Percentiles rank a stretch among this genome's conserved stretches.
These are phyloP conservation scores for Ailurus styani DNA, from an alignment of 2,113 vertebrate species.

Conservation along the genomic window DNA sequence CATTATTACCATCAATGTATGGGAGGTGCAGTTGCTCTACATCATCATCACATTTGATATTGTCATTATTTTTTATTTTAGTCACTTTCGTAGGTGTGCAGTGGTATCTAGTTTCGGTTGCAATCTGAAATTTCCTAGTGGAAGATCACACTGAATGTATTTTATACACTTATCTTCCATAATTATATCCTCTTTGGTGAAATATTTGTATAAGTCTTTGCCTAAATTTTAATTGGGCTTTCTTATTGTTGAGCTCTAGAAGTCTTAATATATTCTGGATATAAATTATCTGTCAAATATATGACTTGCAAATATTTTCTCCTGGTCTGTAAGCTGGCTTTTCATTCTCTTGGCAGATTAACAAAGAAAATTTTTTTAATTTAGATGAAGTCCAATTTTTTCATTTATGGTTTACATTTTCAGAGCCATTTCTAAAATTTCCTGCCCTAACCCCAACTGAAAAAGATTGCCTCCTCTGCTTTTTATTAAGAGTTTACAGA, in stretches of 20 bases:
- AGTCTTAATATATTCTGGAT: background rate
- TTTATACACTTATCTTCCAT: background rate
- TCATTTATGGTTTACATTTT: background rate
- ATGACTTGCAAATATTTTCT: background rate
- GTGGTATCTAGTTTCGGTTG: background rate
- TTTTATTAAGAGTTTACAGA: background rate
- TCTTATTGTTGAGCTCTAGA: background rate
- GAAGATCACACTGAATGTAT: background rate
- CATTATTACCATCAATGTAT: background rate
- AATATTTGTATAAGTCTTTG: background rate
- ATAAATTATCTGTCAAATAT: background rate
- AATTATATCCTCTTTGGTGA: background rate
- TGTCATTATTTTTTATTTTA: background rate
- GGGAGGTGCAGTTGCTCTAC: background rate
- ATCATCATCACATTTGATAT: background rate
- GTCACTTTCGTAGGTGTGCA: background rate
- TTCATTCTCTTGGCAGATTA: background rate
- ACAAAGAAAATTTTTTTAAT: background rate
- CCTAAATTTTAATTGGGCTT: background rate
- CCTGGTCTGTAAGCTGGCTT: background rate
- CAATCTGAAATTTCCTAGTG: background rate
- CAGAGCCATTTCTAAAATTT: background rate
- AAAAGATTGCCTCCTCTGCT: background rate
- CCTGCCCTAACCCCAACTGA: background rate
- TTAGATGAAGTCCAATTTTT: background rate